Evolutionary conservation across 2,888 invertebrate genomes (phyloP).

Genomic region (Bhutanitis thaidina): DNA sequence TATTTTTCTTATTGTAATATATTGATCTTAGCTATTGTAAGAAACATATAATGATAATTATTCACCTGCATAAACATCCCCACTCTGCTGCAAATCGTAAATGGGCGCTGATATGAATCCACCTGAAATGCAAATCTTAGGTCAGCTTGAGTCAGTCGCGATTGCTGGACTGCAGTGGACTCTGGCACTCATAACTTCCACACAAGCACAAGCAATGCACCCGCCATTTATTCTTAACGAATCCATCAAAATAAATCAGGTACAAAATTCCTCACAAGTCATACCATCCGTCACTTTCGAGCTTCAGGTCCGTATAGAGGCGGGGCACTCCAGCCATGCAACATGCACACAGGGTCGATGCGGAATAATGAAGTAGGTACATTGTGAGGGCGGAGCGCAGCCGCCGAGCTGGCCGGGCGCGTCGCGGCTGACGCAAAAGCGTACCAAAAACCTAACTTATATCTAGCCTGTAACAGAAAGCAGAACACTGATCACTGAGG

Average conservation of each 20-base stretch:
- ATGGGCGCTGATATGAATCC: conserved; percentile 85
- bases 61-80: conserved; percentile 90
- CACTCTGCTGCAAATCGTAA: conserved; percentile 91
- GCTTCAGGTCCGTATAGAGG: background rate
- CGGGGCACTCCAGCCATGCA: conserved; percentile 22
- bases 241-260: background rate
- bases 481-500: conserved; percentile 73
- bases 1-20: too few species aligned
- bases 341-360: conserved; percentile 32
- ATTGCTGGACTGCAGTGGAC: conserved; percentile 29
- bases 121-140: conserved; percentile 39
- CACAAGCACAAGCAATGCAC: conserved; percentile 9
- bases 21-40: background rate
- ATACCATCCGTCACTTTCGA: conserved; percentile 5
- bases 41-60: background rate
- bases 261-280: background rate
- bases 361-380: conserved; percentile 59
- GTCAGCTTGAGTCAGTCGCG: conserved; percentile 26
- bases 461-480: conserved; percentile 78
- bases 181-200: conserved; percentile 24
- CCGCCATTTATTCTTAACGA: background rate
- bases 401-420: conserved; percentile 42
- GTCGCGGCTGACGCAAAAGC: conserved; percentile 39
- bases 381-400: conserved; percentile 47
- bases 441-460: conserved; percentile 70